Conservation (phyloP, 2,797 vertebrate genomes). For the Sorex maritimensis region DNA sequence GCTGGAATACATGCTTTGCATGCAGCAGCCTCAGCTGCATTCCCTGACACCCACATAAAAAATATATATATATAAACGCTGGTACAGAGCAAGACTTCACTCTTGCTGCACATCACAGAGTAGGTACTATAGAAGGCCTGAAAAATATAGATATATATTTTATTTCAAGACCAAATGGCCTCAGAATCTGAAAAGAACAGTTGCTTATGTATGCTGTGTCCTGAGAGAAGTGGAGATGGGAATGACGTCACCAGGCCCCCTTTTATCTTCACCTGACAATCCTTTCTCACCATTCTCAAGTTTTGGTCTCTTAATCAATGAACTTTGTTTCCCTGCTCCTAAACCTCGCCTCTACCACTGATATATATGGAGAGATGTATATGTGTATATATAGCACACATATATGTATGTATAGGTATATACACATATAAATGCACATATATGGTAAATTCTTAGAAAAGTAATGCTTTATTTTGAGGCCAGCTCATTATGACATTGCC, state of each 20-base stretch:
- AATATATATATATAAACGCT: too few species aligned
- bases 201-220: background rate
- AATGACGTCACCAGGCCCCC: background rate
- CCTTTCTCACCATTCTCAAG: background rate
- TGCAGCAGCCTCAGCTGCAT: too few species aligned
- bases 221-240: background rate
- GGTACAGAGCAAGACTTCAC: background rate
- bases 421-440: background rate
- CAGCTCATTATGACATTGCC: conserved; percentile 46
- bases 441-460: conserved; percentile 59
- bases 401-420: background rate
- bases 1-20: too few species aligned
- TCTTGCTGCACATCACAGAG: background rate
- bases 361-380: background rate
- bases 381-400: background rate
- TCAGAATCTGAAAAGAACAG: background rate
- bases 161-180: background rate
- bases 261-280: conserved; percentile 6
- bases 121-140: background rate
- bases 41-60: too few species aligned
- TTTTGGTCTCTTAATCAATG: conserved; percentile 1
- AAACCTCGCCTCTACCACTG: background rate
- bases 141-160: background rate
- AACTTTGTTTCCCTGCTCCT: background rate
- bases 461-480: conserved; percentile 45